Percentiles rank a stretch among this genome's conserved stretches.
phyloP scores from a whole-genome alignment of 2,113 vertebrate genomes.

The Scophthalmus maximus region DNA sequence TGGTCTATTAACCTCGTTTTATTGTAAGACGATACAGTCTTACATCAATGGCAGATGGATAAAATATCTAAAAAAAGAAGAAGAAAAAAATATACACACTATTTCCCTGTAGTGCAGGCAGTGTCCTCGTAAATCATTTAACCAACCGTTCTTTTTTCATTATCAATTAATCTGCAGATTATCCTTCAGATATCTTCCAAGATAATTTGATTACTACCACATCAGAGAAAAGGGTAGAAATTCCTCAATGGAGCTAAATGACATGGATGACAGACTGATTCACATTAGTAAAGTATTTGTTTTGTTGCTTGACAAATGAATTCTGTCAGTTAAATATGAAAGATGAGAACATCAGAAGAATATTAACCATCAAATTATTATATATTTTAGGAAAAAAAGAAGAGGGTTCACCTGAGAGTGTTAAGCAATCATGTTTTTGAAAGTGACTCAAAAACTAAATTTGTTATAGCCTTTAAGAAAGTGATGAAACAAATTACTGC shows the following conservation, averaged over 20 bases:
- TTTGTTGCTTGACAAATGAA: too few species aligned
- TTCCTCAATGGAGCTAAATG: too few species aligned
- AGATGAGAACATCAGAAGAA: too few species aligned
- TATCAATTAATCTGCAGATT: neutral
- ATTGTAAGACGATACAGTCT: slow-evolving; percentile 59
- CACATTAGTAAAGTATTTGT: too few species aligned
- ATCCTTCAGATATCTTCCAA: neutral
- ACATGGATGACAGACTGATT: too few species aligned
- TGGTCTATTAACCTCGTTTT: slow-evolving; percentile 77
- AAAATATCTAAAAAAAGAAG: too few species aligned
- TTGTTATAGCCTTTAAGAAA: slow-evolving; percentile 17
- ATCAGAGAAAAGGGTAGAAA: too few species aligned
- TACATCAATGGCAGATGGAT: slow-evolving; percentile 55
- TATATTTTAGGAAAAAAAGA: too few species aligned
- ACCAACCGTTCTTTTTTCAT: slow-evolving; percentile 35
- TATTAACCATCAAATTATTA: too few species aligned
- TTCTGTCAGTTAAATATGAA: too few species aligned
- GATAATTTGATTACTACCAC: too few species aligned
- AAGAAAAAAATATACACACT: slow-evolving; percentile 23
- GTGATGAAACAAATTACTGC: slow-evolving; percentile 26
- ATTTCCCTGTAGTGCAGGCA: slow-evolving; percentile 4
- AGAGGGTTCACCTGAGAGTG: slow-evolving; percentile 8
- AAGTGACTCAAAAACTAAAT: slow-evolving; percentile 12
- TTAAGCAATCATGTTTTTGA: slow-evolving; percentile 2
- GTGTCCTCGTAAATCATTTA: slow-evolving; percentile 37